These are phyloP conservation scores for Pelvicachromis taeniatus DNA, from an alignment of 2,113 vertebrate species.

Conservation along the genomic window DNA sequence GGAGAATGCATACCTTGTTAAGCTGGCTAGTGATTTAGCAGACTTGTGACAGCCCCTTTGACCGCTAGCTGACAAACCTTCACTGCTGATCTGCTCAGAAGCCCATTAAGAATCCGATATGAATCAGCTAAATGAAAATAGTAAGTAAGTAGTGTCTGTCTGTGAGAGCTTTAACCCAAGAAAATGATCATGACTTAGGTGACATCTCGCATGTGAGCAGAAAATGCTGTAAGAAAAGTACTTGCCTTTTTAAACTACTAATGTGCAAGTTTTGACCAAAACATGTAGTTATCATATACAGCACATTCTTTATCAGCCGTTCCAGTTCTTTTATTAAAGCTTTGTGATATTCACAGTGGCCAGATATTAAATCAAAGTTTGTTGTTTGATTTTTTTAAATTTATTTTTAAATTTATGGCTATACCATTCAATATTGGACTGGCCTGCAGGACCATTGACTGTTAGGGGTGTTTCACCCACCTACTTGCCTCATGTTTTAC, in stretches of 20 bases:
- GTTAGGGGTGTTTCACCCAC: background rate
- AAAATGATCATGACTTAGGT: background rate
- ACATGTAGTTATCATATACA: background rate
- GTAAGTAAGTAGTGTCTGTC: background rate
- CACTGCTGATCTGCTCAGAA: constrained; percentile 14
- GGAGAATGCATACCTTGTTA: constrained; percentile 21
- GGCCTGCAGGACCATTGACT: background rate
- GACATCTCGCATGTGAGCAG: background rate
- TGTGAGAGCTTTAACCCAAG: background rate
- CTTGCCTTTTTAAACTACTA: background rate
- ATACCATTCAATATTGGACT: background rate
- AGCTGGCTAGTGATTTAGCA: constrained; percentile 22
- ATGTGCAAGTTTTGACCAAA: background rate
- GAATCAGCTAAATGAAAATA: background rate
- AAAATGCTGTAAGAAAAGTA: background rate
- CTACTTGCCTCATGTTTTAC: background rate
- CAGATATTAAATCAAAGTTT: background rate
- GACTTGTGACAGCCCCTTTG: constrained; percentile 38
- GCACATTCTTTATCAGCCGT: background rate
- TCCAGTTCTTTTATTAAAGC: background rate
- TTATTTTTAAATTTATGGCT: background rate
- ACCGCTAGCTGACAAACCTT: constrained; percentile 2
- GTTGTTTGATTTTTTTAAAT: background rate
- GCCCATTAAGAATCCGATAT: constrained; percentile 5
- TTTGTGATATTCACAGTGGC: background rate